Percentiles rank a stretch among this genome's conserved stretches.
These are phyloP conservation scores for Heteronetta atricapilla DNA, from an alignment of 2,113 vertebrate species.

Conservation along the genomic window DNA sequence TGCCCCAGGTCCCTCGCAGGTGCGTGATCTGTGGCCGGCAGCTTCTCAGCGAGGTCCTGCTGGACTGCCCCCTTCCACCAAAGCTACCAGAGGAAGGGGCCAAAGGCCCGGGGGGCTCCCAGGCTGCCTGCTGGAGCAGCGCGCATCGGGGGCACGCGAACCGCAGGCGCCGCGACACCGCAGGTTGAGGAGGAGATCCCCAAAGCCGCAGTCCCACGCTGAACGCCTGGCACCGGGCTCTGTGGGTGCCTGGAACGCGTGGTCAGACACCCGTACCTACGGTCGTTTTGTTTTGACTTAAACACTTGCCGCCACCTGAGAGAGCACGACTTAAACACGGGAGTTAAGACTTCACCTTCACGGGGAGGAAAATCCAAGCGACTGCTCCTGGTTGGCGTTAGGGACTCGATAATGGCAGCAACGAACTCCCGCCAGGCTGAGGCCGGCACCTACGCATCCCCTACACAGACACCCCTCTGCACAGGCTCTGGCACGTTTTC, in stretches of 20 bases:
- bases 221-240: background rate
- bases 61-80: background rate
- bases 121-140: background rate
- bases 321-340: background rate
- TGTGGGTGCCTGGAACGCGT: background rate
- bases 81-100: background rate
- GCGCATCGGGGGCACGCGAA: accelerated
- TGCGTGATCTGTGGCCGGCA: background rate
- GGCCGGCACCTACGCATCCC: background rate
- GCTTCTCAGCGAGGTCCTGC: background rate
- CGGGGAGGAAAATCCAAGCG: background rate
- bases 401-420: background rate
- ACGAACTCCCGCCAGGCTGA: background rate
- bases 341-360: background rate
- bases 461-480: background rate
- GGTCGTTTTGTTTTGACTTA: background rate
- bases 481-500: background rate
- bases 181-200: background rate
- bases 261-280: accelerated
- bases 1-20: background rate
- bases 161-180: background rate
- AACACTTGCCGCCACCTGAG: background rate
- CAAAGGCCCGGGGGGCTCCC: background rate
- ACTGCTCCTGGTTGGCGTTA: background rate
- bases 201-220: background rate